Percentiles rank a stretch among this genome's conserved stretches.
phyloP scores from a whole-genome alignment of 2,888 invertebrate genomes.

The Dasysyrphus albostriatus region DNA sequence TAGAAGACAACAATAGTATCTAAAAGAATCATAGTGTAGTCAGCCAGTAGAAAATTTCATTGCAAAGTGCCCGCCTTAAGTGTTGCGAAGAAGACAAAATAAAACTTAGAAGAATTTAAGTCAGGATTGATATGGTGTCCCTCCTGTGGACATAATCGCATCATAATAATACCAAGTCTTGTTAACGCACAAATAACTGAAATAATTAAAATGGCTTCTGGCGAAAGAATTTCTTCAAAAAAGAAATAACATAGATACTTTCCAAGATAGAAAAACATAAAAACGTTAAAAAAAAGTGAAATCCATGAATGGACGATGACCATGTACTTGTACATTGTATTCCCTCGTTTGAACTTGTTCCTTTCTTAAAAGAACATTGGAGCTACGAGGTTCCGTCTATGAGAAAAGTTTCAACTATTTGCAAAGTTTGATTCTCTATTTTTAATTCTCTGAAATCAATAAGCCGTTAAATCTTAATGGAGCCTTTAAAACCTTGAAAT shows the following conservation, averaged over 20 bases:
- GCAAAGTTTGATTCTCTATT: no score
- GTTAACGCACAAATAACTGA: conserved; percentile 67
- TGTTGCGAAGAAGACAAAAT: conserved; percentile 17
- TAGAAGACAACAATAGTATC: background rate
- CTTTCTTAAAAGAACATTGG: background rate
- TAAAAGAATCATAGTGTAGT: conserved; percentile 48
- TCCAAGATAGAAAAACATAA: background rate
- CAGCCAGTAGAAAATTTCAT: conserved; percentile 23
- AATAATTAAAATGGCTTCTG: conserved; percentile 53
- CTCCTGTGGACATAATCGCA: conserved; percentile 67
- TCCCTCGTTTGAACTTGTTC: background rate
- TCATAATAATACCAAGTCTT: conserved; percentile 60
- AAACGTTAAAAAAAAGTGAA: background rate
- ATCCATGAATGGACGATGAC: background rate
- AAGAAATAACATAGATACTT: background rate
- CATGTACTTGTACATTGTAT: background rate
- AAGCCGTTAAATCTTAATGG: background rate
- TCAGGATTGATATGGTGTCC: conserved; percentile 54
- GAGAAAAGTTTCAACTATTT: no score
- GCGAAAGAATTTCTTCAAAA: conserved; percentile 35
- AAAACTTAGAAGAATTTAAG: conserved; percentile 8
- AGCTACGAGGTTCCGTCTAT: no score
- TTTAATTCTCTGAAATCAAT: background rate
- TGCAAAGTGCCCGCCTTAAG: conserved; percentile 5
- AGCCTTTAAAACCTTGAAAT: no score